phyloP scores from a whole-genome alignment of 2,888 invertebrate species.

The Harmothoe impar region DNA sequence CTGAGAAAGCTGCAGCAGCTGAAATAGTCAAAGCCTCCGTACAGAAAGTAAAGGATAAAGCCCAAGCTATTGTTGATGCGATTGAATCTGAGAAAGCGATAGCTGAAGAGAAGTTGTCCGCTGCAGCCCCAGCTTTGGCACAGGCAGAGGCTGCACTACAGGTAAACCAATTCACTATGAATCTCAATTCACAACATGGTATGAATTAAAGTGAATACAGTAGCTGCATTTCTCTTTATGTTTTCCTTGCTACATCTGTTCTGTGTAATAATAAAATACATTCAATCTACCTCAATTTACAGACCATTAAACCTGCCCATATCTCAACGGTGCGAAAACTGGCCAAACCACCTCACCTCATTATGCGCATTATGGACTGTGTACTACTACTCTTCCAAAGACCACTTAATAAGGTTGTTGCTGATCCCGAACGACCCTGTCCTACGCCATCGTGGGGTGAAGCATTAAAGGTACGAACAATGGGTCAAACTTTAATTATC shows the following conservation, averaged over 20 bases:
- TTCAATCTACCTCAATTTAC: constrained; percentile 54
- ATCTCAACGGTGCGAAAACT: constrained; percentile 83
- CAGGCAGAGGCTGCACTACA: constrained; percentile 82
- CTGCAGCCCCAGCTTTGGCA: constrained; percentile 81
- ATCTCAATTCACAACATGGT: no score
- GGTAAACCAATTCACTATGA: constrained; percentile 70
- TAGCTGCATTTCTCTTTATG: no score
- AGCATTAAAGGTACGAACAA: constrained; percentile 50
- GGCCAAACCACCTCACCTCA: constrained; percentile 83
- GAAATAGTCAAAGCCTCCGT: constrained; percentile 82
- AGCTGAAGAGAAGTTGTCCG: constrained; percentile 80
- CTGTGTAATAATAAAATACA: no score
- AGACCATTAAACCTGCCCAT: constrained; percentile 84
- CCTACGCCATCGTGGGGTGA: constrained; percentile 97
- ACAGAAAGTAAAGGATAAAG: constrained; percentile 82
- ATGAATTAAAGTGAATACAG: no score
- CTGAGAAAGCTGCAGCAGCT: constrained; percentile 80
- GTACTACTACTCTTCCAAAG: constrained; percentile 81
- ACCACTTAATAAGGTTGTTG: constrained; percentile 80
- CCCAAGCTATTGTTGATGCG: constrained; percentile 81
- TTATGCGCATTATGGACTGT: constrained; percentile 83
- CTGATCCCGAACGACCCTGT: constrained; percentile 92
- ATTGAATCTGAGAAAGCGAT: constrained; percentile 79
- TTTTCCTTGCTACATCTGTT: no score
- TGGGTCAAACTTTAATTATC: no score